Percentiles rank a stretch among this genome's conserved stretches.
phyloP scores from a whole-genome alignment of 2,113 vertebrate species.

The Chionis minor region DNA sequence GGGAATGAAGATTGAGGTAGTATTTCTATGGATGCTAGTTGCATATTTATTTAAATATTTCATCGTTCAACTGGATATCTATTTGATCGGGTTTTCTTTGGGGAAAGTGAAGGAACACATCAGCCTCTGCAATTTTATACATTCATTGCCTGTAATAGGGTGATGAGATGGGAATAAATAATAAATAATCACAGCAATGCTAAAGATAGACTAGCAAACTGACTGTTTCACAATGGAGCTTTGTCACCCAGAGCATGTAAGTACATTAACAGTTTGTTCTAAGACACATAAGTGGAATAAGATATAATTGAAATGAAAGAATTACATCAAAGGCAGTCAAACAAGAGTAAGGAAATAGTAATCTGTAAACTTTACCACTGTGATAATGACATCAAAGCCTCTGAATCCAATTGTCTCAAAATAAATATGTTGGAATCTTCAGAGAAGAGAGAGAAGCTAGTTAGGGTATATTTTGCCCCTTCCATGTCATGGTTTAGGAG shows the following conservation, averaged over 20 bases:
- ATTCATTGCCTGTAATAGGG: conserved; percentile 19
- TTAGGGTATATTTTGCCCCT: not conserved
- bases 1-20: not conserved
- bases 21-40: not conserved
- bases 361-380: not conserved
- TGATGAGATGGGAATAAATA: conserved; percentile 39
- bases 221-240: not conserved
- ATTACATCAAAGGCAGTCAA: not conserved
- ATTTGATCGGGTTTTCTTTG: not conserved
- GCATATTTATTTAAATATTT: conserved; percentile 29
- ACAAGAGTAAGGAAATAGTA: not conserved
- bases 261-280: not conserved
- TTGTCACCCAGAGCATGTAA: conserved; percentile 1
- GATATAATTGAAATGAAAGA: not conserved
- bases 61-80: not conserved
- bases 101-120: not conserved
- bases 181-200: conserved; percentile 2
- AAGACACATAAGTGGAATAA: not conserved
- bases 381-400: not conserved
- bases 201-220: not conserved
- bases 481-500: not conserved
- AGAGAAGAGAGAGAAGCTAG: not conserved
- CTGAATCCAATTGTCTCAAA: not conserved
- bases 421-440: not conserved
- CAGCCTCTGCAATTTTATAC: not conserved